A percentile compares a stretch with the other conserved stretches of the same genome.
These are phyloP conservation scores for Arctopsyche grandis DNA, from an alignment of 1,140 invertebrate genomes.

Conservation along the genomic window DNA sequence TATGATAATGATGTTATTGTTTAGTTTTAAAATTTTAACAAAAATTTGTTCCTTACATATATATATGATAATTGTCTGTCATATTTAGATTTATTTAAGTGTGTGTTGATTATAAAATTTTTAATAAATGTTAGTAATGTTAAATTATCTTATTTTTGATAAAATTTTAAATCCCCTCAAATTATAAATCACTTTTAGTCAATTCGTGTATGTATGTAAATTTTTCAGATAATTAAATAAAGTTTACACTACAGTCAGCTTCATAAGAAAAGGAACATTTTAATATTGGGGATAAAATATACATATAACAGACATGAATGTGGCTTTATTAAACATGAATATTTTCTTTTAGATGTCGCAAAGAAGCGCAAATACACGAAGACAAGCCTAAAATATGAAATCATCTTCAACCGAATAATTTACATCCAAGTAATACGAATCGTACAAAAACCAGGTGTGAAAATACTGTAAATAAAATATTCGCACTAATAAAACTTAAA, in stretches of 20 bases:
- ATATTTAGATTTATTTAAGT: not conserved
- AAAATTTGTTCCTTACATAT: not conserved
- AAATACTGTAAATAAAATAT: not conserved
- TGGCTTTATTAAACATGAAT: not conserved
- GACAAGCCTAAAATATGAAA: conserved; percentile 1
- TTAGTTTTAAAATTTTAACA: not conserved
- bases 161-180: too few relatives aligned
- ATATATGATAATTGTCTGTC: not conserved
- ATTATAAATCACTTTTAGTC: too few relatives aligned
- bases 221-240: too few relatives aligned
- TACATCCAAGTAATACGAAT: conserved; percentile 9
- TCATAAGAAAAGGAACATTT: too few relatives aligned
- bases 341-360: not conserved
- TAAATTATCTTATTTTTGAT: too few relatives aligned
- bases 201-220: too few relatives aligned
- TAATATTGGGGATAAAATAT: too few relatives aligned
- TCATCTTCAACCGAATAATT: not conserved
- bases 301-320: too few relatives aligned
- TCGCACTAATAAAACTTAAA: not conserved
- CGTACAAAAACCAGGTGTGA: not conserved
- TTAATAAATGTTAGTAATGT: conserved; percentile 14
- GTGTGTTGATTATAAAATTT: conserved; percentile 11
- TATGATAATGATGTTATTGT: not conserved
- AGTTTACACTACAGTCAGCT: too few relatives aligned
- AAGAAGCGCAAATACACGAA: not conserved